Evolutionary conservation across 1,140 invertebrate genomes (phyloP), one percentile per base, ranked within the genome.

Genomic region (Leptonema lineaticorne): DNA sequence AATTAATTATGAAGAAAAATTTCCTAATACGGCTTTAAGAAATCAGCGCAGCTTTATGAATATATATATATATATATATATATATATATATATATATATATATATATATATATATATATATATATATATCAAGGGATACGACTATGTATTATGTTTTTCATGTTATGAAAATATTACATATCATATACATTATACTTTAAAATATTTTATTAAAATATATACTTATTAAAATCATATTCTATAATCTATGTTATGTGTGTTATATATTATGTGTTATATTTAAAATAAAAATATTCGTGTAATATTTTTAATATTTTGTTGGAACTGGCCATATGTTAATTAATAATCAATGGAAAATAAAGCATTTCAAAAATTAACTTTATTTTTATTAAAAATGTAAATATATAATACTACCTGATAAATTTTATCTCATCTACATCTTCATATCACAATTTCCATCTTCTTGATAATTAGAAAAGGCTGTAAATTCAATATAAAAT

Each of bases 191-290:
- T 41, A 16, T 14, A 41, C 11, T 14, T 16, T 16, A 41, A 53
- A 53, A 53, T 20, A 24, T 53, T 53, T 53, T 53, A 24, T 24
- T 53, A 53, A 53, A 53, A 53, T 53, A 26, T 26, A 26, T 26
- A 24, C 18, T 50, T 50, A 53, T 53, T 26, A 22, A 53, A 24
- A 53, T 53, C 37, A 41, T 14, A 53, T 53, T 53, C 50, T n/a
- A 53, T 53, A 14, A 26, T 53, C 50, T 24, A 24, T 53, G 50
- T 53, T 53, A 53, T 53, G 50, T 53, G 50, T 53, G 37, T 41
- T 41, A 41, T 41, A 9, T 14, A 11, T 14, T 41, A 41, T 41
- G 2, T 4, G 16, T 14, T 14, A 41, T 16, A 41, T 2, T 41
- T 41, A 14, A 41, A 14, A 41, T 33, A 6, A 33, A 6, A 33